Evolutionary conservation across 2,888 invertebrate species (phyloP).

Genomic region (Caenorhabditis auriculariae): DNA sequence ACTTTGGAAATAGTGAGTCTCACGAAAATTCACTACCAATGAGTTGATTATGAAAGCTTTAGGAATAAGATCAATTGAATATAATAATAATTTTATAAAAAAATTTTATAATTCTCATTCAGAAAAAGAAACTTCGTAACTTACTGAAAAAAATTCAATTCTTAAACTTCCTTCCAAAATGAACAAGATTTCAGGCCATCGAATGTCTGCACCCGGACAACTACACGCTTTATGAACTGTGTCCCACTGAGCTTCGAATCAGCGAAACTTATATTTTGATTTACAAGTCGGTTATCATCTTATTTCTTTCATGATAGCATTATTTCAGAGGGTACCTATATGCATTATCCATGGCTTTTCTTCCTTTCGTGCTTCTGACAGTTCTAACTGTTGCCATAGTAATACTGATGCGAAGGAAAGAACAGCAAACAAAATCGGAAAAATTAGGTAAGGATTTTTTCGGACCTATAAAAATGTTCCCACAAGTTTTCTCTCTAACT

Average conservation of each 20-base stretch:
- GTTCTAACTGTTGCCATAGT: slow-evolving; percentile 49
- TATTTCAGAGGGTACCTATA: slow-evolving; percentile 53
- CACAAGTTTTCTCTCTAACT: too few species aligned
- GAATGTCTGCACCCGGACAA: slow-evolving; percentile 41
- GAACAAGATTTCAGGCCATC: slow-evolving; percentile 28
- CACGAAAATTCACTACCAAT: too few species aligned
- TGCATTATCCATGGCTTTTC: slow-evolving; percentile 50
- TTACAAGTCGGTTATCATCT: slow-evolving; percentile 40
- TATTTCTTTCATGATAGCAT: not conserved
- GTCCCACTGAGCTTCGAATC: slow-evolving; percentile 55
- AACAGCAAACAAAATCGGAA: slow-evolving; percentile 8
- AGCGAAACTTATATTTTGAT: slow-evolving; percentile 47
- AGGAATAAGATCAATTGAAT: too few species aligned
- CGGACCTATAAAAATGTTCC: too few species aligned
- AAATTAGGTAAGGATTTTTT: slow-evolving; percentile 22
- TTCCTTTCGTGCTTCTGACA: slow-evolving; percentile 50
- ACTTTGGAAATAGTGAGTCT: too few species aligned
- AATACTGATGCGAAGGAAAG: slow-evolving; percentile 22
- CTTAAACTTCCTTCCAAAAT: not conserved
- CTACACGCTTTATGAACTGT: slow-evolving; percentile 44
- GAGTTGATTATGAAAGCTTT: too few species aligned
- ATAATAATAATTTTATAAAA: too few species aligned
- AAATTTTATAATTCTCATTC: too few species aligned
- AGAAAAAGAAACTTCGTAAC: too few species aligned
- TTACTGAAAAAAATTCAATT: not conserved